These are phyloP conservation scores for Archips crataeganus DNA, from an alignment of 2,888 invertebrate species.

Conservation along the genomic window DNA sequence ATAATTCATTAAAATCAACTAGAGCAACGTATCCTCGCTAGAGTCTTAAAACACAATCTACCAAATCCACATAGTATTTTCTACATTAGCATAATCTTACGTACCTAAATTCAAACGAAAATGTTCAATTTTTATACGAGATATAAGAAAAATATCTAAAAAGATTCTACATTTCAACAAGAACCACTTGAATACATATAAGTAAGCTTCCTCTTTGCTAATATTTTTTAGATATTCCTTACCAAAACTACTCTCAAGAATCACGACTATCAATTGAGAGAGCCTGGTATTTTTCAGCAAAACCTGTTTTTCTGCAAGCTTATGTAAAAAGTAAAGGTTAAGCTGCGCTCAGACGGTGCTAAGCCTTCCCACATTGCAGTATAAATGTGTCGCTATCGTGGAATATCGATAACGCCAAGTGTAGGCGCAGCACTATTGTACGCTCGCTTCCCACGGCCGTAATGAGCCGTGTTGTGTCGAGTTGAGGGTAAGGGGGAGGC, in stretches of 20 bases:
- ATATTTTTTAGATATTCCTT: neutral
- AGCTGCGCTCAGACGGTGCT: slow-evolving; percentile 15
- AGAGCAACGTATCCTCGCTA: too few species aligned
- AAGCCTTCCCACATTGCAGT: slow-evolving; percentile 9
- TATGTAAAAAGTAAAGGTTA: slow-evolving; percentile 15
- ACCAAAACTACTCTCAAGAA: neutral
- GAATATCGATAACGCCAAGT: slow-evolving; percentile 3
- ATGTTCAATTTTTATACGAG: neutral
- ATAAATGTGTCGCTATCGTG: slow-evolving; percentile 1
- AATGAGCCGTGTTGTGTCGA: slow-evolving; percentile 83
- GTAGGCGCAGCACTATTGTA: slow-evolving; percentile 59
- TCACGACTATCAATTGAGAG: neutral
- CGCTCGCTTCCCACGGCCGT: slow-evolving; percentile 79
- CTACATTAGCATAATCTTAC: slow-evolving; percentile 5
- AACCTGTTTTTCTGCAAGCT: slow-evolving; percentile 3
- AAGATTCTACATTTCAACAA: neutral
- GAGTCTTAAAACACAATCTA: too few species aligned
- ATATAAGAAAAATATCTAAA: neutral
- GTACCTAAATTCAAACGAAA: slow-evolving; percentile 38
- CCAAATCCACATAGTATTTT: too few species aligned
- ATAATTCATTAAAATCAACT: too few species aligned
- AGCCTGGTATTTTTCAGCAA: neutral
- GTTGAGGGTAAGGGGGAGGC: slow-evolving; percentile 60
- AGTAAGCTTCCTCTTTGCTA: neutral
- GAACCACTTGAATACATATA: neutral